phyloP scores from a whole-genome alignment of 2,113 vertebrate genomes.

The Cyphomyrus plagiostoma region DNA sequence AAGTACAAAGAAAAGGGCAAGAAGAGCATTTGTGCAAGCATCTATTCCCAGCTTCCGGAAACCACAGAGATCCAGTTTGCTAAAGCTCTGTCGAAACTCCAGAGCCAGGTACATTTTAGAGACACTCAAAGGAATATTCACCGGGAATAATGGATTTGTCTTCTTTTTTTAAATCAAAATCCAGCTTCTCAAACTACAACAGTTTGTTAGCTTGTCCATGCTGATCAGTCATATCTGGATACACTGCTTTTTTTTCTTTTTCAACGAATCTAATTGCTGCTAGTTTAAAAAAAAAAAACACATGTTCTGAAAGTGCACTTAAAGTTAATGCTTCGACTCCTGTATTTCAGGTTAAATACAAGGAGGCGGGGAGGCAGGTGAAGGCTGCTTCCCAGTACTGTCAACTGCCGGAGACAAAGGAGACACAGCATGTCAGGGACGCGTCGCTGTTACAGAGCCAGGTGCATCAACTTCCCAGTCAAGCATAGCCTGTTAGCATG shows the following conservation, averaged over 20 bases:
- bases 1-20: slow-evolving; percentile 29
- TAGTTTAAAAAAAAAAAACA: neutral
- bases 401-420: slow-evolving; percentile 45
- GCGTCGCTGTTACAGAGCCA: slow-evolving; percentile 64
- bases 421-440: slow-evolving; percentile 44
- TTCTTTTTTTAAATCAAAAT: neutral
- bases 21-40: slow-evolving; percentile 12
- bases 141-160: neutral
- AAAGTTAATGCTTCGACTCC: neutral
- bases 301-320: neutral
- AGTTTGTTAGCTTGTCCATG: neutral
- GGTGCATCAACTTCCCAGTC: neutral
- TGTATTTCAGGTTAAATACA: slow-evolving; percentile 52
- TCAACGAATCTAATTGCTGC: neutral
- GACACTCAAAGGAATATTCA: neutral
- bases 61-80: slow-evolving; percentile 30
- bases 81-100: slow-evolving; percentile 23
- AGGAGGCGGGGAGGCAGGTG: slow-evolving; percentile 47
- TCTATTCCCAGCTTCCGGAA: slow-evolving; percentile 33
- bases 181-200: neutral
- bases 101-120: slow-evolving; percentile 1
- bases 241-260: neutral
- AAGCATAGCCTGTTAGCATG: neutral
- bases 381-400: slow-evolving; percentile 47
- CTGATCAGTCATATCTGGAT: neutral